phyloP scores from a whole-genome alignment of 2,888 invertebrate species.

The Zaprionus bogoriensis region DNA sequence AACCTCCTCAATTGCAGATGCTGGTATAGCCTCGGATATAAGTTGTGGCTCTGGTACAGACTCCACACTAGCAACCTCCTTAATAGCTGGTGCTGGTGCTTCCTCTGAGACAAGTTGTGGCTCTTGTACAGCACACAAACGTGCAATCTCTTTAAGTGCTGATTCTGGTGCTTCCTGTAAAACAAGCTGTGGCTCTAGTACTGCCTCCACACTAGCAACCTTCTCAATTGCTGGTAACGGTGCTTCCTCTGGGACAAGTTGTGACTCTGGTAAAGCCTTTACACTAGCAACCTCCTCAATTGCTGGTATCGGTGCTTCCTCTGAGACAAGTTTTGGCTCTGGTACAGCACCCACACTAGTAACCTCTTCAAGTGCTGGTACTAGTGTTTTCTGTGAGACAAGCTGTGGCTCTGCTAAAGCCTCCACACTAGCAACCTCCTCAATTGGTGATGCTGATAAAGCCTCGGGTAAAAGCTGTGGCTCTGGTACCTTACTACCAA shows the following conservation, averaged over 20 bases:
- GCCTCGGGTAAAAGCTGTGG: background rate
- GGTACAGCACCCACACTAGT: background rate
- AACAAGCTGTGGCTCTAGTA: no score
- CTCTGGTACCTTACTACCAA: background rate
- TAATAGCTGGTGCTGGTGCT: background rate
- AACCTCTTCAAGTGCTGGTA: slow-evolving; percentile 2
- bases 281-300: no score
- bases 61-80: background rate
- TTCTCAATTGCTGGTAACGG: background rate
- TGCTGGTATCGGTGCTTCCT: background rate
- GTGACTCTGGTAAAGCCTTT: background rate
- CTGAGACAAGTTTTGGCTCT: background rate
- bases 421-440: background rate
- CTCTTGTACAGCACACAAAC: background rate
- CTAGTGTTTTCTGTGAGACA: background rate
- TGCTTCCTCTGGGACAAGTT: background rate
- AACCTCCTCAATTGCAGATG: background rate
- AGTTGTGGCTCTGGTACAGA: background rate
- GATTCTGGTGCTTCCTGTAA: no score
- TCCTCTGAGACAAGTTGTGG: background rate
- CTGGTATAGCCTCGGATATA: background rate
- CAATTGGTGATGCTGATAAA: background rate
- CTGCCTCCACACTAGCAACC: no score
- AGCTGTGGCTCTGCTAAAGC: background rate
- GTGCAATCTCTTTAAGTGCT: no score